Evolutionary conservation across 2,888 invertebrate genomes (phyloP).

Genomic region (Orchesella flavescens): DNA sequence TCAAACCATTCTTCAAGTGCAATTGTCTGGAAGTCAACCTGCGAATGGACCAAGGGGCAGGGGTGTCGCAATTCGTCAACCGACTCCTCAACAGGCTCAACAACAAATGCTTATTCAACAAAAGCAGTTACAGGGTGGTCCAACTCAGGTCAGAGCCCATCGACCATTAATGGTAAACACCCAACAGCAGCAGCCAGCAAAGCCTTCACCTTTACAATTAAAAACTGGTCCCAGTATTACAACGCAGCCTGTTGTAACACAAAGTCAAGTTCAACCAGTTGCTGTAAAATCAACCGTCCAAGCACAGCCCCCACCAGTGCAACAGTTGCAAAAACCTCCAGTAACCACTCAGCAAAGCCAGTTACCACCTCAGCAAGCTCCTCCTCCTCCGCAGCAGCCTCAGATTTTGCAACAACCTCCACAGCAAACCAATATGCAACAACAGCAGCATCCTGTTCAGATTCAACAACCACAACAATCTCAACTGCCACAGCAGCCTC

Average conservation of each 20-base stretch:
- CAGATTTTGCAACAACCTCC: slow-evolving; percentile 4
- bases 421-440: background rate
- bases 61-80: slow-evolving; percentile 39
- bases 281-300: background rate
- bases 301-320: background rate
- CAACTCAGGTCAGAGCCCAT: slow-evolving; percentile 43
- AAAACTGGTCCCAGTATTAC: background rate
- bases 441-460: background rate
- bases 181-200: slow-evolving; percentile 30
- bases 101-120: slow-evolving; percentile 28
- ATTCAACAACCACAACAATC: background rate
- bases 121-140: slow-evolving; percentile 27
- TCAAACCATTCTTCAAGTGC: slow-evolving; percentile 43
- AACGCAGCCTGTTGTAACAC: background rate
- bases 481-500: background rate
- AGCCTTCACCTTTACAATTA: background rate
- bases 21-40: slow-evolving; percentile 42
- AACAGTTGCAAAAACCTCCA: background rate
- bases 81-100: slow-evolving; percentile 23
- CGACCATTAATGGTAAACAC: slow-evolving; percentile 47
- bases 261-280: background rate
- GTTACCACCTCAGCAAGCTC: slow-evolving; percentile 8
- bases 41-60: slow-evolving; percentile 43
- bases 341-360: slow-evolving; percentile 1
- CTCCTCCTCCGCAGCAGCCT: background rate